Conservation (phyloP, 2,113 vertebrate genomes). For the Leucopsar rothschildi region DNA sequence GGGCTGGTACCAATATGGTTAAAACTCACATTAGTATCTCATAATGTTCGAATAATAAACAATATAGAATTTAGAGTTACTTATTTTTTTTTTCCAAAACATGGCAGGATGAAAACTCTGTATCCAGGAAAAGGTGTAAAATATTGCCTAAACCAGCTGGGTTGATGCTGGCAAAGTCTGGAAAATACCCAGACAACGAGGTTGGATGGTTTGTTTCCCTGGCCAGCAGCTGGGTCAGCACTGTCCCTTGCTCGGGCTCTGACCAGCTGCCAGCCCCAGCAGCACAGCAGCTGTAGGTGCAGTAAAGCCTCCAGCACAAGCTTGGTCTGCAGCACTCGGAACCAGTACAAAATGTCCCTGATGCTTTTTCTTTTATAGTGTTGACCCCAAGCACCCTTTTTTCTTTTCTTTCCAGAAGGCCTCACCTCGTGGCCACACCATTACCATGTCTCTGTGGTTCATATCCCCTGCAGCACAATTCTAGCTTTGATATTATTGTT, state of each 20-base stretch:
- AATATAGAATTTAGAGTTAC: not conserved
- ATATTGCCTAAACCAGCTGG: not conserved
- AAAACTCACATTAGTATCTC: not conserved
- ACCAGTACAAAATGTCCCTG: not conserved
- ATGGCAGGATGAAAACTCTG: not conserved
- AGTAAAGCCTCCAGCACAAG: not conserved
- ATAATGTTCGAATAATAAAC: not conserved
- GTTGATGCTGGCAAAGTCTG: not conserved
- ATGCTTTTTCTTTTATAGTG: not conserved
- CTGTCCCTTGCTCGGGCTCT: not conserved
- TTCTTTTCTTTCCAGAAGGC: accelerated
- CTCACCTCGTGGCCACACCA: not conserved
- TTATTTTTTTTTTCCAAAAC: not conserved
- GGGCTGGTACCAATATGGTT: not conserved
- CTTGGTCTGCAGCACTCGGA: not conserved
- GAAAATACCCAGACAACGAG: accelerated
- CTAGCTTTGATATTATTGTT: not conserved
- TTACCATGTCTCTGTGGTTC: accelerated
- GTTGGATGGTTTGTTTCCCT: not conserved
- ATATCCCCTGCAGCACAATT: accelerated
- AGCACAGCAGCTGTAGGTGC: not conserved
- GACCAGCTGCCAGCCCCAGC: not conserved
- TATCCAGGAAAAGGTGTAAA: not conserved
- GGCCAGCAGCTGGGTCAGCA: not conserved
- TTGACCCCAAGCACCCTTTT: accelerated